Base-by-base conservation (phyloP, 2,113 vertebrate species). In the Dasyurus viverrinus region DNA sequence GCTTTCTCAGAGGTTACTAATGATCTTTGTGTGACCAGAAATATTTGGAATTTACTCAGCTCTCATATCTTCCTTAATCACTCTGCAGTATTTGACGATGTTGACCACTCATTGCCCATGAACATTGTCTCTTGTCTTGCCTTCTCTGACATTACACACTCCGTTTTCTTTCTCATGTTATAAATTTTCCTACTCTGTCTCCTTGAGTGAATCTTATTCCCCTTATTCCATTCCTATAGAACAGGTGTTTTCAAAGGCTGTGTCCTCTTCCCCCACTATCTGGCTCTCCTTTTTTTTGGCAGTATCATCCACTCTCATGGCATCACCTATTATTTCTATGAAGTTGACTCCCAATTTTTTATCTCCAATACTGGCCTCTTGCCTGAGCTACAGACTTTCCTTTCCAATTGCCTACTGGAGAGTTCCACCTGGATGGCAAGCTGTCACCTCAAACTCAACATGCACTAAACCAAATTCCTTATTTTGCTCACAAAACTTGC, bases 281-380 rank as follows among this genome's bases (percentile, higher is more conserved):
- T 84, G 68, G 68, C 68, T 84, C n/a, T 84, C 19, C 2, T 84
- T 84, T 76, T 76, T 76, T 84, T 84, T 84, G 68, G 68, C 68
- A 84, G 36, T 23, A 42, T 42, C n/a, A 84, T 84, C 68, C 19
- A 42, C 36, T 84, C n/a, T 84, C 68, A 42, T 84, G 19, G n/a
- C 19, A 42, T 84, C 68, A 84, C 68, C 68, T 84, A 42, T 84
- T 84, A 84, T 84, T 84, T 84, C 68, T 84, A 84, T 84, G 68
- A 84, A 84, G 68, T 84, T 84, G 68, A 84, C 68, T 84, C 68
- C 68, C 68, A 84, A 84, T 84, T 84, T 84, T 84, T 84, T 84
- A 84, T 84, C n/a, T 84, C n/a, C 68, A 84, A 84, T n/a, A 84
- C n/a, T 84, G 68, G 68, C 68, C 68, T 84, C n/a, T 84, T 84